Evolutionary conservation across 64 coral and sea anemone genomes (phyloP).

Genomic region (Exaiptasia diaphana): DNA sequence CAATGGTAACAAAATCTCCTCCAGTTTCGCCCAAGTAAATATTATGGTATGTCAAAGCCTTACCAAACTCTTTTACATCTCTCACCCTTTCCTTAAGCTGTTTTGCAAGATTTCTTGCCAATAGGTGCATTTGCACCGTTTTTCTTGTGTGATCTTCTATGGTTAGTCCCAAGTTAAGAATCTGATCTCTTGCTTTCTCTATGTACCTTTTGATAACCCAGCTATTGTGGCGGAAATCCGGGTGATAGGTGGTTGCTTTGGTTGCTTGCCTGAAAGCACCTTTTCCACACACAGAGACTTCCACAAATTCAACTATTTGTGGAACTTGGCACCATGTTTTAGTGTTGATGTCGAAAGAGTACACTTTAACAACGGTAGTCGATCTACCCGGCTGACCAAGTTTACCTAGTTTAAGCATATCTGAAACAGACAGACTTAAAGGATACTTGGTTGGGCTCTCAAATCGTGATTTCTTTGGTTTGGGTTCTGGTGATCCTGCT

Average conservation of each 20-base stretch:
- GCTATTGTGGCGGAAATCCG: slow-evolving; percentile 23
- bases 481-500: neutral
- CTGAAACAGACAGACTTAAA: slow-evolving; percentile 50
- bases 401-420: slow-evolving; percentile 65
- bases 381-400: neutral
- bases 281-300: slow-evolving; percentile 22
- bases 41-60: neutral
- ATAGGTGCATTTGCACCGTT: too few relatives aligned
- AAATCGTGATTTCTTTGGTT: neutral
- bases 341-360: slow-evolving; percentile 18
- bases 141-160: too few relatives aligned
- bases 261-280: slow-evolving; percentile 32
- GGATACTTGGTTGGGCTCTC: slow-evolving; percentile 50
- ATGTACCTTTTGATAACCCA: slow-evolving; percentile 69
- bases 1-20: neutral
- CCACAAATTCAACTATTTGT: slow-evolving; percentile 23
- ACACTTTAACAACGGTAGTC: slow-evolving; percentile 46
- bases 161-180: neutral
- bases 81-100: too few relatives aligned
- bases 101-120: too few relatives aligned
- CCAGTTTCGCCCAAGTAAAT: neutral
- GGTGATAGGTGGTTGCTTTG: slow-evolving; percentile 41
- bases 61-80: too few relatives aligned
- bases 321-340: slow-evolving; percentile 50
- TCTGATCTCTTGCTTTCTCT: slow-evolving; percentile 24